A percentile compares a stretch with the other conserved stretches of the same genome.
These are phyloP conservation scores for Asobara japonica DNA, from an alignment of 1,140 invertebrate species.

Conservation along the genomic window DNA sequence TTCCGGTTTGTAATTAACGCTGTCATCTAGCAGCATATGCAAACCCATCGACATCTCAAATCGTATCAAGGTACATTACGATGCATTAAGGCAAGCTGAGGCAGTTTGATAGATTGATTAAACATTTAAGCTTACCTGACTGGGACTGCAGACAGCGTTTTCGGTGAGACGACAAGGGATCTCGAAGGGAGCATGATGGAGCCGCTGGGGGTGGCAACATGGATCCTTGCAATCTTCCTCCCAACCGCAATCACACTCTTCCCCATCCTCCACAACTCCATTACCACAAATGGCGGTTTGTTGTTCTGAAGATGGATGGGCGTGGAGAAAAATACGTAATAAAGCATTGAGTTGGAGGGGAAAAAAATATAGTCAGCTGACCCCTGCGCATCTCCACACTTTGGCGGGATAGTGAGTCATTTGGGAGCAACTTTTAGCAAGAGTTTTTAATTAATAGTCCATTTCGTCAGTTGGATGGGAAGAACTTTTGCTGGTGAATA, in stretches of 20 bases:
- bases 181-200: constrained; percentile 76
- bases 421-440: no score
- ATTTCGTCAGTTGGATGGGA: no score
- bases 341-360: not conserved
- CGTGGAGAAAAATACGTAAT: not conserved
- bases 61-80: no score
- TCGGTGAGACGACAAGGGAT: constrained; percentile 70
- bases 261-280: constrained; percentile 93
- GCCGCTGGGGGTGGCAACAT: constrained; percentile 95
- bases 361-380: not conserved
- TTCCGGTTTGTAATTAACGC: no score
- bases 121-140: constrained; percentile 69
- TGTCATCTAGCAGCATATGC: no score
- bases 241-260: constrained; percentile 99
- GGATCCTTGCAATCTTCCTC: constrained; percentile 92
- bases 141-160: constrained; percentile 81
- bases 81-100: not conserved
- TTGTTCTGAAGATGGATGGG: constrained; percentile 71
- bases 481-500: no score
- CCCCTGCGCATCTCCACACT: no score
- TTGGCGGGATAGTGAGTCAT: no score
- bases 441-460: no score
- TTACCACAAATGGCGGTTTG: constrained; percentile 95
- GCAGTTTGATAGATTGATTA: not conserved
- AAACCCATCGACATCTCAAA: no score